Conservation (phyloP, 2,113 vertebrate species). For the Bombycilla garrulus region DNA sequence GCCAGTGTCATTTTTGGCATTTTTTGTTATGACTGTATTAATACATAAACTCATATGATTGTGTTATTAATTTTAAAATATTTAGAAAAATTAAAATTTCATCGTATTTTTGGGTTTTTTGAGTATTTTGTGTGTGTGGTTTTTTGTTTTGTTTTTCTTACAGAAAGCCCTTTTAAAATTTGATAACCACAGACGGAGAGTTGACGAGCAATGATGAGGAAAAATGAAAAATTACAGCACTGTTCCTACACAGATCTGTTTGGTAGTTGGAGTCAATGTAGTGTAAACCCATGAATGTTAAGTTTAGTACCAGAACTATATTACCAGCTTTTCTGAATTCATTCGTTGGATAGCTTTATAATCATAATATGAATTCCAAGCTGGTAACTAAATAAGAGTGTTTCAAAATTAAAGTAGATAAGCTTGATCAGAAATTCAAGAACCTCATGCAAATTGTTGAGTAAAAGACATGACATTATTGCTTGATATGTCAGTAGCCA, state of each 20-base stretch:
- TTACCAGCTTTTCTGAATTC: conserved; percentile 34
- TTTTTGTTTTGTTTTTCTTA: conserved; percentile 58
- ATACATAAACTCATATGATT: conserved; percentile 71
- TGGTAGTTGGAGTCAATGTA: conserved; percentile 40
- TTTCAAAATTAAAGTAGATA: conserved; percentile 50
- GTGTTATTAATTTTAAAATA: conserved; percentile 72
- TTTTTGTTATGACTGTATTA: conserved; percentile 65
- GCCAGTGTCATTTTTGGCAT: conserved; percentile 62
- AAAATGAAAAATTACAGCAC: conserved; percentile 59
- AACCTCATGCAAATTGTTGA: conserved; percentile 44
- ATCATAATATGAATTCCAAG: conserved; percentile 44
- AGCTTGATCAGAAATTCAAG: conserved; percentile 54
- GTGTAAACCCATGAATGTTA: conserved; percentile 52
- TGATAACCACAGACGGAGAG: conserved; percentile 51
- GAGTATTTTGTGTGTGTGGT: neutral
- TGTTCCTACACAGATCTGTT: conserved; percentile 31
- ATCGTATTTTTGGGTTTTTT: neutral
- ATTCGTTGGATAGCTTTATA: conserved; percentile 41
- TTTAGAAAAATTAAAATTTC: conserved; percentile 78
- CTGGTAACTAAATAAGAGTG: conserved; percentile 41
- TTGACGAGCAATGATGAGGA: conserved; percentile 18
- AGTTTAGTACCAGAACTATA: conserved; percentile 60
- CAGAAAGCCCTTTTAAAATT: conserved; percentile 84
- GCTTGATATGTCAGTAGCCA: conserved; percentile 61
- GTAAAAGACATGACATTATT: conserved; percentile 47